phyloP scores from a whole-genome alignment of 1,140 invertebrate species.

The Bursaphelenchus mucronatus region DNA sequence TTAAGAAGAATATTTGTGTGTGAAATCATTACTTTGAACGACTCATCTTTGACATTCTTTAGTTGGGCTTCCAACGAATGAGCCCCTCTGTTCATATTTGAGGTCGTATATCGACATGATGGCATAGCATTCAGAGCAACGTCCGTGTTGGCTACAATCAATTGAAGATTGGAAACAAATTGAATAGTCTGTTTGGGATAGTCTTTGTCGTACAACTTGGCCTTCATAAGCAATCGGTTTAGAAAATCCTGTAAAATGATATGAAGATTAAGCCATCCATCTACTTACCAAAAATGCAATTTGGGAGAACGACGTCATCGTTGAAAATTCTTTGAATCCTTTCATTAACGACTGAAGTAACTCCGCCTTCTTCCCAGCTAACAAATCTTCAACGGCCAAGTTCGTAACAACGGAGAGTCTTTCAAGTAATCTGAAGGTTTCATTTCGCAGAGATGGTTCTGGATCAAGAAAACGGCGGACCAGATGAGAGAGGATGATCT shows the following conservation, averaged over 20 bases:
- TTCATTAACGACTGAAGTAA: slow-evolving; percentile 1
- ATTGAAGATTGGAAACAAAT: slow-evolving; percentile 12
- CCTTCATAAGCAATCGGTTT: not conserved
- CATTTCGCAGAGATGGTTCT: not conserved
- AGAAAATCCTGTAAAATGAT: slow-evolving; percentile 11
- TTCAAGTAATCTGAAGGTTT: not conserved
- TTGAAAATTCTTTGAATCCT: slow-evolving; percentile 12
- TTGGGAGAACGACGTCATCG: slow-evolving; percentile 8
- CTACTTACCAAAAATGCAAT: slow-evolving; percentile 13
- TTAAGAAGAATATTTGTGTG: not conserved
- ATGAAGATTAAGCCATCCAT: not conserved
- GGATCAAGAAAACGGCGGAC: slow-evolving; percentile 17
- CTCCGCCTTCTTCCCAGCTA: not conserved
- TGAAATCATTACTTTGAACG: not conserved
- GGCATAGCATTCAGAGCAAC: slow-evolving; percentile 16
- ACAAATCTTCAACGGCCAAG: not conserved
- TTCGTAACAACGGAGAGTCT: not conserved
- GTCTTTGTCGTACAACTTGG: not conserved
- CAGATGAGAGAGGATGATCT: slow-evolving; percentile 10
- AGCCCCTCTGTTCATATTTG: slow-evolving; percentile 15
- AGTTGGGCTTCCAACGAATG: slow-evolving; percentile 14
- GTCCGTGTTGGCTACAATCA: slow-evolving; percentile 11
- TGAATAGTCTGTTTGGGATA: not conserved
- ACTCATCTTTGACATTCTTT: not conserved
- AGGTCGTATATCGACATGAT: not conserved